These are phyloP conservation scores for Eulithis prunata DNA, from an alignment of 2,888 invertebrate genomes.

Conservation along the genomic window DNA sequence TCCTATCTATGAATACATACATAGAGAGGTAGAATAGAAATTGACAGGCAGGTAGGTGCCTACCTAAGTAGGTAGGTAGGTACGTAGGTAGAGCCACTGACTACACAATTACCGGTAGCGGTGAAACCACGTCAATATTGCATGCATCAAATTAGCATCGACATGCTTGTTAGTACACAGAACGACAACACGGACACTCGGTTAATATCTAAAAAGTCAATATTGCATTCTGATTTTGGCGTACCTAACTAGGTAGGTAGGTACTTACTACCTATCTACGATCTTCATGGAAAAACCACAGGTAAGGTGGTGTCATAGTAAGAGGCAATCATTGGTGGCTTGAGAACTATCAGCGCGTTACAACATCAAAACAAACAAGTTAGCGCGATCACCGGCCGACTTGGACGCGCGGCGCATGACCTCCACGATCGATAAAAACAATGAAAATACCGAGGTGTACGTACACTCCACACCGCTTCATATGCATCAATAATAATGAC, in stretches of 20 bases:
- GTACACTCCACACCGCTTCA: slow-evolving; percentile 40
- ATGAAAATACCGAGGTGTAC: slow-evolving; percentile 64
- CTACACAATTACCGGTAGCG: slow-evolving; percentile 28
- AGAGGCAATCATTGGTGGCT: background rate
- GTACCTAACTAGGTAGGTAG: too few relatives aligned
- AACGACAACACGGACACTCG: slow-evolving; percentile 5
- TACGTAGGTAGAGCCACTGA: background rate
- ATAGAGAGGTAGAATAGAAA: too few relatives aligned
- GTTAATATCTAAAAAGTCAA: background rate
- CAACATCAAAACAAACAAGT: slow-evolving; percentile 80
- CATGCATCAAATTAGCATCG: slow-evolving; percentile 20
- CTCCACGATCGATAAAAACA: slow-evolving; percentile 79
- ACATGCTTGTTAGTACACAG: background rate
- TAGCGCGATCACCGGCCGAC: slow-evolving; percentile 60
- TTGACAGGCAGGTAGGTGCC: background rate
- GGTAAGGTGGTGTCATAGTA: background rate
- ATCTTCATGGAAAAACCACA: background rate
- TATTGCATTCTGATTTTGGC: background rate
- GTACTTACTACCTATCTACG: background rate
- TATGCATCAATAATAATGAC: slow-evolving; percentile 29
- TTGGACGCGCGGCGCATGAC: slow-evolving; percentile 58
- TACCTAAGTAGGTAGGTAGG: slow-evolving; percentile 1
- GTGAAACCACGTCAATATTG: slow-evolving; percentile 25
- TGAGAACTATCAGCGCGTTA: slow-evolving; percentile 11
- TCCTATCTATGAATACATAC: too few relatives aligned